Base-by-base conservation (phyloP, 2,888 invertebrate genomes). In the Endotricha flammealis region DNA sequence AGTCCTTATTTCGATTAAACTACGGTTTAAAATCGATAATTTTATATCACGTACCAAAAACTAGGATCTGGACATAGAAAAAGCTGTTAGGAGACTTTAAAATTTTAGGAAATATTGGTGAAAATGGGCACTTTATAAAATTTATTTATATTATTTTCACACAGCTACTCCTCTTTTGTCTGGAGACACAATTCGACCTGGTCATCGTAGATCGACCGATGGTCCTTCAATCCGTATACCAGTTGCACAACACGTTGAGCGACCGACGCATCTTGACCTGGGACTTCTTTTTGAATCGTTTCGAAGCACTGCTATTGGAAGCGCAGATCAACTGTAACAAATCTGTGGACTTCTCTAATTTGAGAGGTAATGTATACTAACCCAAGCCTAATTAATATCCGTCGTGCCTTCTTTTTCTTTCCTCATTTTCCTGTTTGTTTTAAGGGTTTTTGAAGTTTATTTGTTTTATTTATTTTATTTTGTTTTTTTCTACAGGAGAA, bases 171-270 rank as follows among this genome's bases (percentile, higher is more conserved):
- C 91, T 97, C 36, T 92, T 94, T 88, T 99, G 99, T 75, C 83
- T 99, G 81, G 99, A 99, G 88, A 95, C 96, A 0, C 99, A 99
- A 86, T 99, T 99, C 85, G 99, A 99, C 87, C 90, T 95, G 42
- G 97, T 99, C 44, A 97, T 98, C 42, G 93, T 96, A 41, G 99
- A 99, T 78, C 90, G 99, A 24, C 97, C 98, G 0, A 95, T 99
- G 90, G 95, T 99, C 16, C 89, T 99, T 24, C 97, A 98, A 72
- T 95, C 96, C 1, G 90, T 99, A 35, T 96, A 97, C 73, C 96
- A 98, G 69, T 89, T 99, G 4, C 96, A 97, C 69, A 97, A 97
- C 70, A 94, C 96, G 1, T 89, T 99, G 16, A 94, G 94, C 52
- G 96, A 98, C 71, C 89, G 97, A 29, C 91, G 92, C 57, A 95